phyloP scores from a whole-genome alignment of 2,797 vertebrate species.

The Lophotriccus pileatus region DNA sequence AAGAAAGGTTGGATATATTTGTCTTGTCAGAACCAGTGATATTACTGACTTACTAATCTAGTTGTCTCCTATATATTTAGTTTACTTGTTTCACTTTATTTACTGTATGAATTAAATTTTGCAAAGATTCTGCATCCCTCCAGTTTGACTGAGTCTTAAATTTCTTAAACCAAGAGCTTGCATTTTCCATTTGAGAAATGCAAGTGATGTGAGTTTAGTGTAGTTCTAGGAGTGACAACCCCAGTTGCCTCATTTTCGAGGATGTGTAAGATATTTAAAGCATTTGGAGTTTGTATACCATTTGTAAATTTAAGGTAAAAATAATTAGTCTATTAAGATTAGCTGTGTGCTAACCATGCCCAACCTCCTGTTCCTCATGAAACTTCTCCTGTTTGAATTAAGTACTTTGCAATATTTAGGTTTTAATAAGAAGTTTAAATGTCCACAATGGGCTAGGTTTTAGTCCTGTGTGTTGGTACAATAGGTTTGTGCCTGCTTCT shows the following conservation, averaged over 20 bases:
- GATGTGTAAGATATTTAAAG: not conserved
- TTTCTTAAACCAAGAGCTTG: not conserved
- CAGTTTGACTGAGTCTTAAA: not conserved
- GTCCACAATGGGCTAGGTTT: not conserved
- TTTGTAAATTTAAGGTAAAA: not conserved
- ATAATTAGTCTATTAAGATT: not conserved
- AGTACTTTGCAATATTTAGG: not conserved
- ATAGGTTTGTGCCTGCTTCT: not conserved
- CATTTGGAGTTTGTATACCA: not conserved
- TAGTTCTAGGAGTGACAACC: not conserved
- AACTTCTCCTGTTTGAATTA: not conserved
- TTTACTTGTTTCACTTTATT: not conserved
- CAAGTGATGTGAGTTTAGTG: not conserved
- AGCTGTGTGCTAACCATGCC: not conserved
- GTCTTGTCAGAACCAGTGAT: not conserved
- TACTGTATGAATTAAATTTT: not conserved
- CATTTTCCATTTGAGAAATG: not conserved
- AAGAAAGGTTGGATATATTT: slow-evolving; percentile 10
- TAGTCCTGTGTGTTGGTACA: not conserved
- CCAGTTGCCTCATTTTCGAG: not conserved
- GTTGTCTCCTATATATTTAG: not conserved
- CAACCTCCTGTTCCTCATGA: not conserved
- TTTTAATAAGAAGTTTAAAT: not conserved
- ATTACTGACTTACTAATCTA: not conserved
- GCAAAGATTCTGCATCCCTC: not conserved